Conservation (phyloP, 2,113 vertebrate species). For the Macrotis lagotis region DNA sequence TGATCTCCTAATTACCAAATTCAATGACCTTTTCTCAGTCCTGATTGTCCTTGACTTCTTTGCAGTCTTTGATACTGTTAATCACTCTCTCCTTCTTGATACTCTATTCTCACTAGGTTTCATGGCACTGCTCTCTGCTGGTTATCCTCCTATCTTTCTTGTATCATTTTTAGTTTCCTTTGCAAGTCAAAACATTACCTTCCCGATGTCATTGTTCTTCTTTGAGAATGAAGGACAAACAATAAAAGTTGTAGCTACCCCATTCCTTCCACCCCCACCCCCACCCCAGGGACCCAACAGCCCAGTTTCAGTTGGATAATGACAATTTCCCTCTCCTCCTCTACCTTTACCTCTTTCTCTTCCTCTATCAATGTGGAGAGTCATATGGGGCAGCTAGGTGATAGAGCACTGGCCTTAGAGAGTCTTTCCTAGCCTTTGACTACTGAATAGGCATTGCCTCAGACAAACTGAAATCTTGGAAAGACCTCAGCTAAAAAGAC, state of each 20-base stretch:
- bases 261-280: too few species aligned
- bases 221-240: background rate
- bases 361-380: too few species aligned
- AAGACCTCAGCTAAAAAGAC: background rate
- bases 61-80: too few species aligned
- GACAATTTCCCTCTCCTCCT: background rate
- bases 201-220: background rate
- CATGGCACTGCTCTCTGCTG: too few species aligned
- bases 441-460: background rate
- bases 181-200: background rate
- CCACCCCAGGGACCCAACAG: background rate
- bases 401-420: too few species aligned
- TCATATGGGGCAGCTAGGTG: too few species aligned
- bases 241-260: background rate
- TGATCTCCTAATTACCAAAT: too few species aligned
- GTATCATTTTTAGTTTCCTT: background rate
- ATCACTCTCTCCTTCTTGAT: too few species aligned
- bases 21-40: too few species aligned
- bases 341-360: too few species aligned
- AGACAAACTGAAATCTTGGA: background rate
- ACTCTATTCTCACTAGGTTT: too few species aligned
- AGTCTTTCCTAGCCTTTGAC: background rate
- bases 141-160: background rate
- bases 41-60: too few species aligned
- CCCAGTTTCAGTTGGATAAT: background rate